Base-by-base conservation (phyloP, 2,113 vertebrate species). In the Jacana jacana region DNA sequence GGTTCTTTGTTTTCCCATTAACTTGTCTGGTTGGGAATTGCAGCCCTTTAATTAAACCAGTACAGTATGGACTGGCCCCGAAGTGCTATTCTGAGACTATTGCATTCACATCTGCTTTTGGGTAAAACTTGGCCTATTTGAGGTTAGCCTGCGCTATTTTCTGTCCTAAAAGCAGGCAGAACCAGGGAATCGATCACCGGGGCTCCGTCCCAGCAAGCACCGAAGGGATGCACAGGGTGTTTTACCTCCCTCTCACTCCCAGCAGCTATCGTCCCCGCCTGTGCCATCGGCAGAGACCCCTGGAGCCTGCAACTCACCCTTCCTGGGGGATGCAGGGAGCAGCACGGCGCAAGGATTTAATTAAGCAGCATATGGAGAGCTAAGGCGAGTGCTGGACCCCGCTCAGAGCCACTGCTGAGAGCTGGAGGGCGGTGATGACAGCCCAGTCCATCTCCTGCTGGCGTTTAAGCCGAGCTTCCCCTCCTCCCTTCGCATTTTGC, bases 41-140 rank as follows among this genome's bases (percentile, higher is more conserved):
- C 66, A 81, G 58, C 83, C 90, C 88, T 93, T 76, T 92, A 84
- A 90, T 95, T 96, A 93, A 92, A 69, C 11, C 72, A 35, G 84
- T 8, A 0, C 88, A 63, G 69, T n/a, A 55, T 2, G 1, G 70
- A 35, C 60, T 51, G 60, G 68, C 93, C 93, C 76, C 2, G 68
- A 85, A 88, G 69, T 69, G 93, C 82, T 89, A 35, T 94, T 94
- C 51, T 68, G 40, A 70, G 88, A 22, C 49, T 9, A 6, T 84
- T 85, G 61, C 83, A 3, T 40, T 81, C 92, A 71, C 93, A 94
- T 88, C 92, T 97, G 92, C 80, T 88, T 96, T 90, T 25, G 93
- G 73, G 80, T 91, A 58, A 84, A 79, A 86, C 72, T 92, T 13
- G 11, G 90, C 92, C 66, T 10, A 37, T 37, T 69, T 35, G 88